Evolutionary conservation across 2,797 vertebrate species (phyloP).

Genomic region (Australoheros facetus): DNA sequence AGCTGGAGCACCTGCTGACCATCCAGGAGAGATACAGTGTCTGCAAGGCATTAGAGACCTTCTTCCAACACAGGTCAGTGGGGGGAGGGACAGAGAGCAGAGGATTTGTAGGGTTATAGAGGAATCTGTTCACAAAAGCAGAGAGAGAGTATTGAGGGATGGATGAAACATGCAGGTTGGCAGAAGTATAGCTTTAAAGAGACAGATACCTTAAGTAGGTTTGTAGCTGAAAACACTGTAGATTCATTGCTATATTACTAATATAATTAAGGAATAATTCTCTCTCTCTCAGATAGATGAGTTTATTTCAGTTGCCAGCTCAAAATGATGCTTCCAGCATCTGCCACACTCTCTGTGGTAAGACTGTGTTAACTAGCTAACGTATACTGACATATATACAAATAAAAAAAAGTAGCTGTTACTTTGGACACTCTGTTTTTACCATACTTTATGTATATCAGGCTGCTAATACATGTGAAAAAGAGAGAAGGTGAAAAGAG

Average conservation of each 20-base stretch:
- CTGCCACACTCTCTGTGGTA: background rate
- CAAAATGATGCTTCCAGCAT: background rate
- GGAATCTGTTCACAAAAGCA: background rate
- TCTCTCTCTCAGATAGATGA: too few relatives aligned
- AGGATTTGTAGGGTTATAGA: background rate
- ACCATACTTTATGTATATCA: background rate
- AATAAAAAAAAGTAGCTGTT: slow-evolving; percentile 28
- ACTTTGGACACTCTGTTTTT: slow-evolving; percentile 44
- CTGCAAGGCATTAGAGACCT: slow-evolving; percentile 94
- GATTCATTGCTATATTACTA: too few relatives aligned
- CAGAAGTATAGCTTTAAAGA: background rate
- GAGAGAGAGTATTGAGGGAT: background rate
- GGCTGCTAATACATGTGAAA: too few relatives aligned
- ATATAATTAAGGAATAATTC: too few relatives aligned
- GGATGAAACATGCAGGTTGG: background rate
- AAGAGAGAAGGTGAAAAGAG: background rate
- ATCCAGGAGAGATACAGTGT: slow-evolving; percentile 90
- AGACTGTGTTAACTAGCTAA: background rate
- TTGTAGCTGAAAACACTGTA: background rate
- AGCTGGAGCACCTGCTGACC: slow-evolving; percentile 95
- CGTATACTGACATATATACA: slow-evolving; percentile 3
- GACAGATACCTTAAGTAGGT: background rate
- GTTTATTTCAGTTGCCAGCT: too few relatives aligned
- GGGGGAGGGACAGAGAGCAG: background rate
- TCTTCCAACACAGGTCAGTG: slow-evolving; percentile 97